These are phyloP conservation scores for Drosophila anomelani DNA, from an alignment of 2,888 invertebrate genomes.

Conservation along the genomic window DNA sequence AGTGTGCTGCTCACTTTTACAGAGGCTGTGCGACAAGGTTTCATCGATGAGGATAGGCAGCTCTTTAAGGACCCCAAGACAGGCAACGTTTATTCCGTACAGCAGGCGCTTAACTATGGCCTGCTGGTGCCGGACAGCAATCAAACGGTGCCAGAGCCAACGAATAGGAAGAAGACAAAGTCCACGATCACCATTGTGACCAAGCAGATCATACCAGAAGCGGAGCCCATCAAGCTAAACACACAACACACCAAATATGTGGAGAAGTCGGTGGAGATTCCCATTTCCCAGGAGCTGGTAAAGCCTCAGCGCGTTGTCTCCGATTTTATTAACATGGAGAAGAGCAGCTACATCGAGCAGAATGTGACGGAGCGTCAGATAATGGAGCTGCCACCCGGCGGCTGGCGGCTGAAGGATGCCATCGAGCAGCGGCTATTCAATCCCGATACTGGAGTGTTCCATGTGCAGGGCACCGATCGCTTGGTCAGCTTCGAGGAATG, in stretches of 20 bases:
- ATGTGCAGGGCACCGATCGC: slow-evolving; percentile 94
- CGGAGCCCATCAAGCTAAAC: slow-evolving; percentile 81
- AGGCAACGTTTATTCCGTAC: slow-evolving; percentile 89
- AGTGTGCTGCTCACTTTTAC: slow-evolving; percentile 89
- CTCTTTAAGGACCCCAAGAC: slow-evolving; percentile 91
- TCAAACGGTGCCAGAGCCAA: slow-evolving; percentile 85
- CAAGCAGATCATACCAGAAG: slow-evolving; percentile 85
- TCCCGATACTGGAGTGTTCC: slow-evolving; percentile 92
- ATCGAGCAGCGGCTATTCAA: slow-evolving; percentile 93
- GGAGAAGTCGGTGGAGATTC: slow-evolving; percentile 83
- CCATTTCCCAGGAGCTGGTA: slow-evolving; percentile 77
- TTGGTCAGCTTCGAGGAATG: slow-evolving; percentile 94
- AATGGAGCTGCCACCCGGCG: slow-evolving; percentile 92
- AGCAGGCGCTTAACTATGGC: slow-evolving; percentile 91
- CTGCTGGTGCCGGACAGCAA: slow-evolving; percentile 87
- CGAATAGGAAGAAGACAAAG: slow-evolving; percentile 82
- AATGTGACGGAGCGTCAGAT: slow-evolving; percentile 87
- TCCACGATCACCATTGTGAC: slow-evolving; percentile 87
- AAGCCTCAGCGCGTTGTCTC: slow-evolving; percentile 84
- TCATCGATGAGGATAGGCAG: slow-evolving; percentile 92
- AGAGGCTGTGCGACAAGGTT: slow-evolving; percentile 91
- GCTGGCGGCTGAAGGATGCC: slow-evolving; percentile 93
- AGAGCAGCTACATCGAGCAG: slow-evolving; percentile 83
- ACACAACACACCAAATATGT: slow-evolving; percentile 76
- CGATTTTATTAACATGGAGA: slow-evolving; percentile 85